These are phyloP conservation scores for Gulo gulo DNA, from an alignment of 2,113 vertebrate species.

Conservation along the genomic window DNA sequence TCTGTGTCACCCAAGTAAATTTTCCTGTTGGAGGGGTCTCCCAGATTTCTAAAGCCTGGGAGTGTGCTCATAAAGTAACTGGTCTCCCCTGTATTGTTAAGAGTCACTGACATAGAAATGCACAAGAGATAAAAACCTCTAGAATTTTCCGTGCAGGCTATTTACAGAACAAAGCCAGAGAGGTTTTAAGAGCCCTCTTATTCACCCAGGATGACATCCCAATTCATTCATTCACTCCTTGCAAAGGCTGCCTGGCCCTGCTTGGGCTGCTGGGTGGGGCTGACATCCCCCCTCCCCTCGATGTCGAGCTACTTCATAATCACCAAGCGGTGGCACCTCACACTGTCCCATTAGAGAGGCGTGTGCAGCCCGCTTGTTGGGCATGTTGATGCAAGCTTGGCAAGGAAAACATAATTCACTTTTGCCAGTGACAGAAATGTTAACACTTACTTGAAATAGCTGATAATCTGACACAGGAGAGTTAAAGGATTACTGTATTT, in stretches of 20 bases:
- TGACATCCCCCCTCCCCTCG: neutral
- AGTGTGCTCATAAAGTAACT: neutral
- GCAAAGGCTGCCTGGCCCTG: slow-evolving; percentile 27
- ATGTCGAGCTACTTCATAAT: slow-evolving; percentile 67
- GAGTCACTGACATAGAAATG: neutral
- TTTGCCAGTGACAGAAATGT: slow-evolving; percentile 81
- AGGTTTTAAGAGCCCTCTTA: neutral
- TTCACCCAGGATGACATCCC: neutral
- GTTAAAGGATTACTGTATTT: slow-evolving; percentile 81
- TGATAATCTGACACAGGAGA: slow-evolving; percentile 83
- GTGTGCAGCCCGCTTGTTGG: slow-evolving; percentile 78
- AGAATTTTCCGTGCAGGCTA: slow-evolving; percentile 35
- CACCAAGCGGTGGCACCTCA: slow-evolving; percentile 70
- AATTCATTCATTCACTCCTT: slow-evolving; percentile 45
- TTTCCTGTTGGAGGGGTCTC: neutral
- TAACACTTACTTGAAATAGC: slow-evolving; percentile 84
- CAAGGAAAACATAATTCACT: slow-evolving; percentile 82
- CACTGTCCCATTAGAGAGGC: slow-evolving; percentile 77
- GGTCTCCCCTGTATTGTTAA: neutral
- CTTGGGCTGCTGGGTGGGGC: slow-evolving; percentile 27
- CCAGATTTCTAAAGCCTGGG: slow-evolving; percentile 20
- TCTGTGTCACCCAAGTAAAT: neutral
- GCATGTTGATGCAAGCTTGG: slow-evolving; percentile 83
- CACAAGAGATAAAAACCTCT: neutral
- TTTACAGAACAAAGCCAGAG: slow-evolving; percentile 55